Base-by-base conservation (phyloP, 2,888 invertebrate species). In the Drosophila colorata region DNA sequence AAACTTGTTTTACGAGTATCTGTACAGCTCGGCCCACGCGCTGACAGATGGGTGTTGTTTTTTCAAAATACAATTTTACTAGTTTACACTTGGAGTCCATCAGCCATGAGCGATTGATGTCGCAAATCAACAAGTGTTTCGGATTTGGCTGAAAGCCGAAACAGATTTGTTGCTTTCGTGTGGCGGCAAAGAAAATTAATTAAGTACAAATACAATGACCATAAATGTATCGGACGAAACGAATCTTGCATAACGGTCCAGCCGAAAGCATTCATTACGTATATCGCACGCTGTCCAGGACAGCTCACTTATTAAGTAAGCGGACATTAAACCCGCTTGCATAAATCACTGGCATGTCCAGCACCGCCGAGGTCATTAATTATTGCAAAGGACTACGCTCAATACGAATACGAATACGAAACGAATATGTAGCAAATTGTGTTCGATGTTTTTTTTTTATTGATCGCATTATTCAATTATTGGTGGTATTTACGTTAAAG, bases 241-340 rank as follows among this genome's bases (percentile, higher is more conserved):
- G 65, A 60, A 43, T 56, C 56, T 72, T 55, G 60, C 69, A 76
- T 61, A 69, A 74, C 57, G 61, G 48, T 8, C n/a, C 16, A n/a
- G 20, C 11, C 44, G n/a, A 31, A 8, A 37, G 13, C 43, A 60
- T 60, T 58, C 40, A 65, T 79, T 82, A 61, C 77, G 82, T 77
- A 78, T 75, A 73, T 41, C 53, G 43, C 33, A 43, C 80, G 78
- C 57, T 56, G 68, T 16, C 56, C 74, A 53, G 63, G 67, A 60
- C 66, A 55, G 55, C 49, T 52, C 64, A 68, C 73, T 78, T 78
- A 78, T 80, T 72, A 83, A 69, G 71, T 69, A 70, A 77, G 63
- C 74, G 65, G 56, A 64, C 68, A 83, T 83, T 78, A 80, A 80
- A 86, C 76, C 76, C 70, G 78, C 76, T 76, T 80, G 72, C 87